A percentile compares a stretch with the other conserved stretches of the same genome.
These are phyloP conservation scores for Dynastes maya DNA, from an alignment of 2,888 invertebrate species.

Conservation along the genomic window DNA sequence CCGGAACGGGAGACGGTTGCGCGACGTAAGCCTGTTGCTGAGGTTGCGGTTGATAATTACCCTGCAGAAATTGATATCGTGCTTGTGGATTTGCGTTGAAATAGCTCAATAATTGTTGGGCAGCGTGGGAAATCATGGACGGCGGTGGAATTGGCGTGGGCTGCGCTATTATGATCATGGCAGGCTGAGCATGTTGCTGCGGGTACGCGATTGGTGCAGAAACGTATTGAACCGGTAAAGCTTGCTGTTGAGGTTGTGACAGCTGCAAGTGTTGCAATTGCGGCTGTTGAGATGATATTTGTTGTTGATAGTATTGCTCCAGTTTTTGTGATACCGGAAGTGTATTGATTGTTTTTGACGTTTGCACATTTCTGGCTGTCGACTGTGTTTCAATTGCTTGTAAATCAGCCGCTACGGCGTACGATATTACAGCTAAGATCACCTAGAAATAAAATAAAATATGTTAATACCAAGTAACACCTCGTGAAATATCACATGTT, in stretches of 20 bases:
- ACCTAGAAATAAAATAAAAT: constrained; percentile 51
- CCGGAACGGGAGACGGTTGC: constrained; percentile 54
- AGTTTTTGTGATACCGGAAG: constrained; percentile 56
- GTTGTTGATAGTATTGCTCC: constrained; percentile 53
- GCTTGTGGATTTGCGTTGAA: constrained; percentile 65
- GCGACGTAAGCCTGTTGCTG: constrained; percentile 55
- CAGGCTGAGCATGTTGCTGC: constrained; percentile 59
- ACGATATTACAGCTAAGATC: constrained; percentile 50
- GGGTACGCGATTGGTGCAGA: constrained; percentile 42
- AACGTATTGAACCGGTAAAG: constrained; percentile 50
- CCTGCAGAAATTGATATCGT: constrained; percentile 60
- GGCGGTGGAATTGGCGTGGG: constrained; percentile 64
- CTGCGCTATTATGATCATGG: constrained; percentile 68
- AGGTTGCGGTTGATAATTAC: constrained; percentile 47
- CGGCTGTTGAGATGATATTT: constrained; percentile 47
- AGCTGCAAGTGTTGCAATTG: constrained; percentile 48
- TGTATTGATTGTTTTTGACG: constrained; percentile 55
- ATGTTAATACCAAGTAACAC: background rate
- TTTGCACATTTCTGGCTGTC: constrained; percentile 33
- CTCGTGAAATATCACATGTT: too few species aligned
- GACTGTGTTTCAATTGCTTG: constrained; percentile 50
- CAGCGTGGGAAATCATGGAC: constrained; percentile 59
- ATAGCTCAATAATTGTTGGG: constrained; percentile 65
- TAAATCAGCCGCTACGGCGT: constrained; percentile 46
- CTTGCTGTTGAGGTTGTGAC: constrained; percentile 59